Base-by-base conservation (phyloP, 2,113 vertebrate species). In the Heliornis fulica region DNA sequence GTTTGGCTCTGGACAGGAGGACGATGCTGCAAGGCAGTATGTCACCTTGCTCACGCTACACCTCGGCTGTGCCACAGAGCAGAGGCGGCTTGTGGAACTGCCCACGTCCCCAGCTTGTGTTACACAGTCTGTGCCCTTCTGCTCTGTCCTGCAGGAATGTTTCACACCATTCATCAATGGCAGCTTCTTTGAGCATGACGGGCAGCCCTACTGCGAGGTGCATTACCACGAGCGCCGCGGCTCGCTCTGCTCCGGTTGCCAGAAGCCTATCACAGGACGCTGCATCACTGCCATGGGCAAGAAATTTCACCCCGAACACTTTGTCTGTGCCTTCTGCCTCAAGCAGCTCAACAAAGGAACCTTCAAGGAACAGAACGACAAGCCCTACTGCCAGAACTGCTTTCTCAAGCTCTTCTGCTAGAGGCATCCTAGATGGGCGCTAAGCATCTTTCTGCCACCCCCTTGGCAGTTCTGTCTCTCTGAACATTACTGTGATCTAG, bases 331-430 rank as follows among this genome's bases (percentile, higher is more conserved):
- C 98, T 99, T 99, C 98, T 99, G 99, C 97, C 99, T 99, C 97
- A 99, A 99, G 96, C 99, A 99, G 93, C 99, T 99, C 96, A 99
- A 99, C 98, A 99, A 99, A 98, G 99, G 99, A 97, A 99, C 99
- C 95, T 99, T 99, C 97, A 99, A 99, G 97, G 99, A 99, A 98
- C 99, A 99, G 94, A 99, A 99, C 0, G 99, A 99, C 98, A 99
- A 99, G 97, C 99, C 99, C 32, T 99, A 99, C 98, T 99, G 99
- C 95, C 99, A 99, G 95, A 98, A 98, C 97, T 99, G 99, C 98
- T 99, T 99, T 87, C 83, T 99, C 96, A 99, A 99, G 97, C 99
- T 99, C 97, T 99, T 99, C 98, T 99, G 99, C 97, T 99, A 99
- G 97, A 96, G 65, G 9, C 74, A 34, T 65, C 29, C 1, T 95